Conservation (phyloP, 1,140 invertebrate species). For the Nasonia longicornis region DNA sequence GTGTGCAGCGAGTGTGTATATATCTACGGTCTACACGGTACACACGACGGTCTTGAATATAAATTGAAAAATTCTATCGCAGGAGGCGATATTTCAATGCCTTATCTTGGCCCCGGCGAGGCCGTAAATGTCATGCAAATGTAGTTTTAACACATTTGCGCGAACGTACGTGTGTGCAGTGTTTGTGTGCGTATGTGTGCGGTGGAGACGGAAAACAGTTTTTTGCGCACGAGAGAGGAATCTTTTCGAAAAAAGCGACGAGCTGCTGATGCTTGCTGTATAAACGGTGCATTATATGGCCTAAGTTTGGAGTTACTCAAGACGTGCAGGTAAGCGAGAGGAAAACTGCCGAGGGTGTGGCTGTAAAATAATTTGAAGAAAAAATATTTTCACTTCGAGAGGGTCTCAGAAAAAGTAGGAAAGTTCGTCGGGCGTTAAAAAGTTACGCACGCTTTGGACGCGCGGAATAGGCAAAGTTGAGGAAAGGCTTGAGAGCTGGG, state of each 20-base stretch:
- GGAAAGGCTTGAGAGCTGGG: not conserved
- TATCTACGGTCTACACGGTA: not conserved
- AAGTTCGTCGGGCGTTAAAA: not conserved
- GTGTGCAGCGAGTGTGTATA: not conserved
- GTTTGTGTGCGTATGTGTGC: not conserved
- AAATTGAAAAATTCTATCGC: constrained; percentile 45
- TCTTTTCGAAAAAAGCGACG: no score
- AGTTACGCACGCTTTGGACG: not conserved
- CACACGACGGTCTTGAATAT: constrained; percentile 19
- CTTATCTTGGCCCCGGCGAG: constrained; percentile 24
- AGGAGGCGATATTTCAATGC: constrained; percentile 36
- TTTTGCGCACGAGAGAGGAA: not conserved
- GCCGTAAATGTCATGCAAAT: constrained; percentile 39
- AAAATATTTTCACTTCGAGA: not conserved
- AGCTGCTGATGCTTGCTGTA: no score
- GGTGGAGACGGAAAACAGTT: not conserved
- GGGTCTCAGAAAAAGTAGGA: not conserved
- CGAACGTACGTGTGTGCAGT: not conserved
- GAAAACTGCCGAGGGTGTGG: not conserved
- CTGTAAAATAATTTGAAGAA: constrained; percentile 1
- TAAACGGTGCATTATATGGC: no score
- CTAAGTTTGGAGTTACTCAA: no score
- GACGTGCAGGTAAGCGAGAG: no score
- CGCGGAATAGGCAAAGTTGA: not conserved
- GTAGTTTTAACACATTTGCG: constrained; percentile 35